phyloP scores from a whole-genome alignment of 2,888 invertebrate species.

The Julus scandinavius region DNA sequence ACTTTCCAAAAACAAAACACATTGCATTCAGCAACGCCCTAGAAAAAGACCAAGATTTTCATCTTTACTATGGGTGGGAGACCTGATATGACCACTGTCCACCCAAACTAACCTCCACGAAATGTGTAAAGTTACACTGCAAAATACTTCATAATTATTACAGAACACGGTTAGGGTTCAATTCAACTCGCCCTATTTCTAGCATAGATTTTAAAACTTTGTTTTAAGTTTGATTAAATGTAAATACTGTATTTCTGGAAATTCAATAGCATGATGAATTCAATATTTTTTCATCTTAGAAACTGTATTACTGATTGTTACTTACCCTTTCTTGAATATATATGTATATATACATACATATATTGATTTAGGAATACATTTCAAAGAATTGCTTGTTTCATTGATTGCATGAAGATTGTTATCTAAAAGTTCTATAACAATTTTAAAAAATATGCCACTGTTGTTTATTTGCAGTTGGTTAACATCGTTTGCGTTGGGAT shows the following conservation, averaged over 20 bases:
- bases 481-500: constrained; percentile 52
- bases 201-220: background rate
- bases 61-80: background rate
- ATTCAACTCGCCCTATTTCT: background rate
- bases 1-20: background rate
- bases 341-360: background rate
- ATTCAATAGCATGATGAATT: too few species aligned
- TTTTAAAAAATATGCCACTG: background rate
- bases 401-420: too few species aligned
- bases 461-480: constrained; percentile 46
- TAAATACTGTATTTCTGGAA: background rate
- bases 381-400: background rate
- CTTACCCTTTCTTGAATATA: background rate
- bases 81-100: background rate
- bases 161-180: too few species aligned
- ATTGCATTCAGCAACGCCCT: background rate
- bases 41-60: background rate
- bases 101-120: background rate
- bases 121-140: background rate
- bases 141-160: background rate
- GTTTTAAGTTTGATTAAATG: background rate
- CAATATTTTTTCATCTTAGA: too few species aligned
- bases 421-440: too few species aligned
- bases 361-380: background rate
- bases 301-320: too few species aligned